These are phyloP conservation scores for Morone chrysops DNA, from an alignment of 2,113 vertebrate species.

Conservation along the genomic window DNA sequence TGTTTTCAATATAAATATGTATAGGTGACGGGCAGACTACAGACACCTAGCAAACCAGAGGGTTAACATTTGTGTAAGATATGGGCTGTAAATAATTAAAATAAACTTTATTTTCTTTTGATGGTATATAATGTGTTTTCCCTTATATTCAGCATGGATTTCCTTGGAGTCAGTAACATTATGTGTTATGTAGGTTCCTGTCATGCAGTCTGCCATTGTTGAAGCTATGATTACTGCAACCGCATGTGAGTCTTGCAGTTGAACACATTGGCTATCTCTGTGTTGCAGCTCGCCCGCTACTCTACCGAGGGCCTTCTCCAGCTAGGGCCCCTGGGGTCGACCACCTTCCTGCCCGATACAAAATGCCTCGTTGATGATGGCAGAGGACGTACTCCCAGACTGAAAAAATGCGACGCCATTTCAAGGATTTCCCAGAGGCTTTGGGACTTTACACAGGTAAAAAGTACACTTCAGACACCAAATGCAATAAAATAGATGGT, in stretches of 20 bases:
- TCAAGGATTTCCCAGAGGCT: constrained; percentile 90
- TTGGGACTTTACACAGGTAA: constrained; percentile 98
- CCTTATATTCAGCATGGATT: not conserved
- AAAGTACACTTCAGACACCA: not conserved
- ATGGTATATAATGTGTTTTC: not conserved
- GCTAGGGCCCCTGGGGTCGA: constrained; percentile 95
- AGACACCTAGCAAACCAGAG: not conserved
- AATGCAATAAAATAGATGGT: not conserved
- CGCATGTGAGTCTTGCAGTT: not conserved
- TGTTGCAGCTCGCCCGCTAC: constrained; percentile 91
- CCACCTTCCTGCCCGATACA: constrained; percentile 95
- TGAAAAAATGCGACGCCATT: constrained; percentile 92
- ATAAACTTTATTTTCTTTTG: not conserved
- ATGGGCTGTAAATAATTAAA: no score
- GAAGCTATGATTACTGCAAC: constrained; percentile 13
- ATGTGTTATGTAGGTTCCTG: no score
- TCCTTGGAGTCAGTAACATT: not conserved
- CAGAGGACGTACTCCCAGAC: constrained; percentile 88
- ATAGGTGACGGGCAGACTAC: not conserved
- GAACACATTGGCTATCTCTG: constrained; percentile 28
- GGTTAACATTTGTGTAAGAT: no score
- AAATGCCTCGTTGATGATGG: constrained; percentile 96
- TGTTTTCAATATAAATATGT: not conserved
- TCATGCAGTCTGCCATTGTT: constrained; percentile 1
- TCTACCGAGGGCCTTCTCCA: constrained; percentile 94